phyloP scores from a whole-genome alignment of 2,888 invertebrate species.

The Ectemnius lituratus region DNA sequence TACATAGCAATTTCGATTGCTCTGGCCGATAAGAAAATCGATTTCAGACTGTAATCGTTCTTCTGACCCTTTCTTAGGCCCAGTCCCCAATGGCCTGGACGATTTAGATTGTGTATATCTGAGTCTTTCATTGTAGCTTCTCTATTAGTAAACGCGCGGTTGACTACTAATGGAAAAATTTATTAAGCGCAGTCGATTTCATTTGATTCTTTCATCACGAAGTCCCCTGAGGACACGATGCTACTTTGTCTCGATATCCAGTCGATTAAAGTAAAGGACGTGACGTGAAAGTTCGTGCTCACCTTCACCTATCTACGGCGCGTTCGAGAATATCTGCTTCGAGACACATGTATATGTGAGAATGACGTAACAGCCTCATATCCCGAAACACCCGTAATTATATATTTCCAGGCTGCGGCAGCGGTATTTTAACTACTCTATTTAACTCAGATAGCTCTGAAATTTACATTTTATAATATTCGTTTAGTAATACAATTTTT shows the following conservation, averaged over 20 bases:
- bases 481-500: too few relatives aligned
- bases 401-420: not conserved
- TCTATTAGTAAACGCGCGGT: too few relatives aligned
- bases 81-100: too few relatives aligned
- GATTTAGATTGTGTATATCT: too few relatives aligned
- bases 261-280: conserved; percentile 17
- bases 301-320: conserved; percentile 33
- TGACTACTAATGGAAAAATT: too few relatives aligned
- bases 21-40: not conserved
- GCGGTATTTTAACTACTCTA: not conserved
- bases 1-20: not conserved
- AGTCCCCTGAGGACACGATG: too few relatives aligned
- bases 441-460: not conserved
- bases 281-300: conserved; percentile 55
- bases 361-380: conserved; percentile 16
- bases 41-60: not conserved
- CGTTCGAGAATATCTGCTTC: not conserved
- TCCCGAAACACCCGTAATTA: not conserved
- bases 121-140: not conserved
- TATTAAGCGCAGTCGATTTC: too few relatives aligned
- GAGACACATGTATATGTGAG: not conserved
- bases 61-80: not conserved
- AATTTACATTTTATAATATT: not conserved
- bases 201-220: too few relatives aligned
- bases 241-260: not conserved